These are phyloP conservation scores for Spea hammondii DNA, from an alignment of 2,797 vertebrate genomes.

Conservation along the genomic window DNA sequence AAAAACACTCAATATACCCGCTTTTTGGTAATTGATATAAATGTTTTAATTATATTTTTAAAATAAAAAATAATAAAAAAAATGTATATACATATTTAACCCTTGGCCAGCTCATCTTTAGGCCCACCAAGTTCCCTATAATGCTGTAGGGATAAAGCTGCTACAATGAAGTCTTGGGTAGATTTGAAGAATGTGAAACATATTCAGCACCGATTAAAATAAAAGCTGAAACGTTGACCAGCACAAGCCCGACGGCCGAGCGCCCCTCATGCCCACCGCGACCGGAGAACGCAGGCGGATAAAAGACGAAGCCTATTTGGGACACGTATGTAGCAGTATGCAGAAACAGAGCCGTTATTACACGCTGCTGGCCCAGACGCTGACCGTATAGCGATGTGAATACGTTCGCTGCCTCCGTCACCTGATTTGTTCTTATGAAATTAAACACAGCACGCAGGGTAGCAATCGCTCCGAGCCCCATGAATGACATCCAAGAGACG, in stretches of 20 bases:
- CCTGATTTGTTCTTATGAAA: constrained; percentile 76
- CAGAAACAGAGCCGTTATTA: constrained; percentile 16
- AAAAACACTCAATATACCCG: too few species aligned
- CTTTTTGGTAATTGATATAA: too few species aligned
- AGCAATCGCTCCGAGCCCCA: constrained; percentile 81
- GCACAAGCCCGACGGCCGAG: background rate
- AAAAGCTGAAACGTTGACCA: background rate
- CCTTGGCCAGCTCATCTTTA: too few species aligned
- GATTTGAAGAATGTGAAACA: too few species aligned
- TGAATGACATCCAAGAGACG: constrained; percentile 89
- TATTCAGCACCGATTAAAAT: too few species aligned
- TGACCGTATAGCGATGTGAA: constrained; percentile 59
- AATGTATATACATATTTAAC: too few species aligned
- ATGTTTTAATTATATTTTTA: too few species aligned
- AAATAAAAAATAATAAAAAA: too few species aligned
- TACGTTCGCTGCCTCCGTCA: constrained; percentile 64
- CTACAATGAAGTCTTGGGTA: too few species aligned
- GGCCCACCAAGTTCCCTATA: too few species aligned
- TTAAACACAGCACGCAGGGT: constrained; percentile 90
- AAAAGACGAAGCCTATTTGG: constrained; percentile 24
- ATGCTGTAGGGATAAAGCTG: too few species aligned
- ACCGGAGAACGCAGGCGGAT: background rate
- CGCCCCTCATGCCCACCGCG: too few species aligned
- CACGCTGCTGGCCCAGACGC: constrained; percentile 13
- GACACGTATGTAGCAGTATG: constrained; percentile 45